Base-by-base conservation (phyloP, 2,888 invertebrate species). In the Tiphia femorata region DNA sequence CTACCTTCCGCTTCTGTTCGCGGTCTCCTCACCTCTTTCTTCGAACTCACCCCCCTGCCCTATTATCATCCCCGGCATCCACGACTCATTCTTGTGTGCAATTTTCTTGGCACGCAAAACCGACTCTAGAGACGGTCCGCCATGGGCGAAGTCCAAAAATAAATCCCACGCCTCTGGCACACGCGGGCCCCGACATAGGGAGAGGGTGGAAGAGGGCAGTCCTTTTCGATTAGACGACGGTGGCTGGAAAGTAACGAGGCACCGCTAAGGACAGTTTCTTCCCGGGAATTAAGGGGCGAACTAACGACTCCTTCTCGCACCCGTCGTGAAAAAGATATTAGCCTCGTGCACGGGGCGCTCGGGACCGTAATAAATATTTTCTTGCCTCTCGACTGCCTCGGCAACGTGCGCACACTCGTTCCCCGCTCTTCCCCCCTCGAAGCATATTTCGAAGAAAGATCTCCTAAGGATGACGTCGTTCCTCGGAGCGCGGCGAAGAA, bases 221-320 rank as follows among this genome's bases (percentile, higher is more conserved):
- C 57, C 35, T 27, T 57, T 52, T 42, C 60, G 46, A 60, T 60
- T 60, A 60, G 33, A 48, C 41, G 44, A 20, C 38, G 40, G 20
- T 53, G 41, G 50, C 46, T n/a, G 21, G 27, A 33, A 49, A 53
- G 44, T 61, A 61, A 61, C 49, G 60, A 53, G 42, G 27, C 44
- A 51, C 41, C 49, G 41, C 35, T 12, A 33, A 33, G 37, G 53
- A 49, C 44, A 33, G 30, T 49, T 53, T 53, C 53, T 47, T 49
- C 47, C 46, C n/a, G 23, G 53, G 43, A 50, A 57, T 61, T 61
- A 61, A 61, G 43, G 46, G 38, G 33, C 30, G 33, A 53, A 58
- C 21, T 47, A 57, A 58, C 20, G 29, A 43, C 21, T 6, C n/a
- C 21, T 43, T 43, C 44, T 49, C 21, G 54, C 30, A 38, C 16